Evolutionary conservation across 1,140 invertebrate genomes (phyloP), one percentile per base, ranked within the genome.

Genomic region (Zophobas atratus): DNA sequence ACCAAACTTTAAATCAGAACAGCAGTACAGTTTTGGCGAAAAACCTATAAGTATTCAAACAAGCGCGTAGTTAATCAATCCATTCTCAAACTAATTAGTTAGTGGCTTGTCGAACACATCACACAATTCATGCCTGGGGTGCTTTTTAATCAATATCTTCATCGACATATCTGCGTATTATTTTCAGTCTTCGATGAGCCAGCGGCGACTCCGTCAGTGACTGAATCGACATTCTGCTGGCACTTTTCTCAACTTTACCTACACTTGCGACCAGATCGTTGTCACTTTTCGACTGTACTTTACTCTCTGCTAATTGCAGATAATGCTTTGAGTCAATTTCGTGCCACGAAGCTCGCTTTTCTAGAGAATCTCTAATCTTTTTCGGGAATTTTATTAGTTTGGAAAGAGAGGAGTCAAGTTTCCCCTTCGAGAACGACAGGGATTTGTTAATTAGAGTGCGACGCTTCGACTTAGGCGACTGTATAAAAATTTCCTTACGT

Each of bases 401-500:
- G 8, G 74, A 77, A 32, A 82, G 70, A 77, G 77, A 70, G 56
- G 79, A 55, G 48, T 79, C 35, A 35, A 63, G 5, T 60, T 70
- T 35, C 36, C 75, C 72, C 77, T 67, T 79, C 46, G 56, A 76
- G 67, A 43, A 8, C 72, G 60, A 53, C n/a, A 53, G 43, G 20
- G 46, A 41, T 35, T 38, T 35, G 57, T 73, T 53, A 73, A 55
- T 77, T 20, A 63, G 6, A 38, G 70, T 55, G 35, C 8, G 53
- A 34, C 84, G 70, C 80, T 79, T 83, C 49, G 80, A 51, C 81
- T 83, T 86, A n/a, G 85, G 83, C 20, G 84, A 84, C 63, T 83
- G 79, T 35, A 86, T 36, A 51, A 84, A 82, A 6, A 80, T 60
- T 75, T 82, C 79, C 71, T 82, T 83, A 74, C 74, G 76, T 8